Evolutionary conservation across 2,888 invertebrate genomes (phyloP).

Genomic region (Oscheius sp.): DNA sequence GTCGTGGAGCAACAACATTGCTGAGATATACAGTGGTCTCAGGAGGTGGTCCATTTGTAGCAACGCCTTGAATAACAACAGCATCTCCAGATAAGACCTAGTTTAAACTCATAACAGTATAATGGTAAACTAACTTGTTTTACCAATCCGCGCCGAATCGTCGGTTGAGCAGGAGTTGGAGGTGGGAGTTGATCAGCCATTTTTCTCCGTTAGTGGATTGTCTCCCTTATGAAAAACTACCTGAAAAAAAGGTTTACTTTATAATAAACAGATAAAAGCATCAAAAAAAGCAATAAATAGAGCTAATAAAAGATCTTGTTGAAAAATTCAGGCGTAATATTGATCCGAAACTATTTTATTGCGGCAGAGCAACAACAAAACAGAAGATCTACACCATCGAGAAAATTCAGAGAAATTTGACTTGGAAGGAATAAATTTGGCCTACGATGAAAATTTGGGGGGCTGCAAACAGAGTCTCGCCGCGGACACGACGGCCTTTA

Average conservation of each 20-base stretch:
- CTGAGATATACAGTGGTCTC: constrained; percentile 91
- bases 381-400: too few species aligned
- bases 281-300: not conserved
- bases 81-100: constrained; percentile 96
- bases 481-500: too few species aligned
- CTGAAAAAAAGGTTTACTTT: not conserved
- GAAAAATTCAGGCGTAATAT: too few species aligned
- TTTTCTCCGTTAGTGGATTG: constrained; percentile 1
- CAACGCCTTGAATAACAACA: constrained; percentile 87
- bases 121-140: constrained; percentile 45
- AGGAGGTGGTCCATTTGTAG: constrained; percentile 82
- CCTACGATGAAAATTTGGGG: too few species aligned
- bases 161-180: constrained; percentile 38
- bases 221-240: constrained; percentile 28
- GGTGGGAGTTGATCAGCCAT: constrained; percentile 40
- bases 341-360: too few species aligned
- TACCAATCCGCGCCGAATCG: constrained; percentile 56
- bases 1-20: constrained; percentile 90
- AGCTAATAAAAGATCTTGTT: too few species aligned
- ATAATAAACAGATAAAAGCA: not conserved
- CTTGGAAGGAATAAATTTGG: too few species aligned
- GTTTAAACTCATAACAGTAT: not conserved
- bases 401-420: too few species aligned
- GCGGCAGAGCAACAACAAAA: too few species aligned
- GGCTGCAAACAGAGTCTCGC: too few species aligned